Percentiles rank a stretch among this genome's conserved stretches.
These are phyloP conservation scores for Netelia melanura DNA, from an alignment of 2,888 invertebrate genomes.

Conservation along the genomic window DNA sequence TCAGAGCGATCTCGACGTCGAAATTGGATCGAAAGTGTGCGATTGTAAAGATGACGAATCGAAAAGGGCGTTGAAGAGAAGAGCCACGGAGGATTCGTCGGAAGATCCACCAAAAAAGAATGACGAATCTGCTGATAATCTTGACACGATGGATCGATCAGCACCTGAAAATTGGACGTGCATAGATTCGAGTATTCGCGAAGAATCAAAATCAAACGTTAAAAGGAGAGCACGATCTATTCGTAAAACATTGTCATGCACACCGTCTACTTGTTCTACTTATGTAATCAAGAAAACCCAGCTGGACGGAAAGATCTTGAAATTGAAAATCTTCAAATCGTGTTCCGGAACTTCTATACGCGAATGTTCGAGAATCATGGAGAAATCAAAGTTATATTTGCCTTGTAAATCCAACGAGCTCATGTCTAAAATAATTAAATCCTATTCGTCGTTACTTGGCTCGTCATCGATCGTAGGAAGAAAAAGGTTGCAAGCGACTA, in stretches of 20 bases:
- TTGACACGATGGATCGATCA: neutral
- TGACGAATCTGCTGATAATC: neutral
- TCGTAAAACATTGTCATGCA: conserved; percentile 29
- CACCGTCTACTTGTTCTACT: conserved; percentile 44
- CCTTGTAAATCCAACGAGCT: conserved; percentile 69
- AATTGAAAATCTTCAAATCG: conserved; percentile 34
- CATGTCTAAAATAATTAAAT: neutral
- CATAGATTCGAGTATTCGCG: conserved; percentile 16
- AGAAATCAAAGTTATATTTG: conserved; percentile 66
- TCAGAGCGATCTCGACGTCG: conserved; percentile 70
- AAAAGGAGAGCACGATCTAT: conserved; percentile 33
- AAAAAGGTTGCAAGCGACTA: conserved; percentile 54
- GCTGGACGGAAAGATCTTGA: conserved; percentile 55
- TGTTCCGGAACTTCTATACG: neutral
- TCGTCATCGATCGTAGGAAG: conserved; percentile 20
- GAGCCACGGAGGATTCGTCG: conserved; percentile 11
- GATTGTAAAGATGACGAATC: neutral
- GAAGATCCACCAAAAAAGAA: neutral
- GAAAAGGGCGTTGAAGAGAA: conserved; percentile 50
- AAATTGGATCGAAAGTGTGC: conserved; percentile 65
- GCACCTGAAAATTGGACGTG: conserved; percentile 24
- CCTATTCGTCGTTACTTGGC: neutral
- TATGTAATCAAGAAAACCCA: conserved; percentile 38
- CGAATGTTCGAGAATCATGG: neutral
- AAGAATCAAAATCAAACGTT: conserved; percentile 23